Percentiles rank a stretch among this genome's conserved stretches.
These are phyloP conservation scores for Ischnus inquisitorius DNA, from an alignment of 2,888 invertebrate genomes.

Conservation along the genomic window DNA sequence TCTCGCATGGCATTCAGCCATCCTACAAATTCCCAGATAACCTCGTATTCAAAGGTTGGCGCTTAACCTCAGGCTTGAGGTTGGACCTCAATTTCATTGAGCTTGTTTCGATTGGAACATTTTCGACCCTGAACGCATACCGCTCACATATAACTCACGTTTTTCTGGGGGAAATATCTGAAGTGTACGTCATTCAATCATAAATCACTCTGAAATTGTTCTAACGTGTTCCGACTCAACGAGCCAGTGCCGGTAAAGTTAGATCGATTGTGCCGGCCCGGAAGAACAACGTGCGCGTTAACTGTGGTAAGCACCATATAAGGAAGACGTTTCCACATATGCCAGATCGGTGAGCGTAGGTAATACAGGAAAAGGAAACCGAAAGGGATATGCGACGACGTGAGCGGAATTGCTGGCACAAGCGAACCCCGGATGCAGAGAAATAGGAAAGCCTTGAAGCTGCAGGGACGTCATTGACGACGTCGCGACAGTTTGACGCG, in stretches of 20 bases:
- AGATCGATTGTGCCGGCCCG: not conserved
- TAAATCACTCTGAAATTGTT: not conserved
- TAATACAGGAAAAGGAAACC: not conserved
- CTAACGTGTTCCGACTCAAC: not conserved
- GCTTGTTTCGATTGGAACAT: not conserved
- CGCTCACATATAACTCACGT: not conserved
- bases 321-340: not conserved
- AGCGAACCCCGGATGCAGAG: conserved; percentile 9
- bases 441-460: not conserved
- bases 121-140: not conserved
- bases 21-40: conserved; percentile 33
- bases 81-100: conserved; percentile 11
- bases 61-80: no score
- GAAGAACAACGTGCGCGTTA: not conserved
- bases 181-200: not conserved
- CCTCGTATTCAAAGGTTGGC: conserved; percentile 6
- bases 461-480: conserved; percentile 16
- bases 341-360: not conserved
- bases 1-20: not conserved
- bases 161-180: not conserved
- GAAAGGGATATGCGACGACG: not conserved
- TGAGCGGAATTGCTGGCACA: conserved; percentile 1
- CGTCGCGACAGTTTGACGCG: conserved; percentile 33
- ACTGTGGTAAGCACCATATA: not conserved
- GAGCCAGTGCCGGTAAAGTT: not conserved